Evolutionary conservation across 2,888 invertebrate species (phyloP), one percentile per base, ranked within the genome.

Genomic region (Lamellibrachia satsuma): DNA sequence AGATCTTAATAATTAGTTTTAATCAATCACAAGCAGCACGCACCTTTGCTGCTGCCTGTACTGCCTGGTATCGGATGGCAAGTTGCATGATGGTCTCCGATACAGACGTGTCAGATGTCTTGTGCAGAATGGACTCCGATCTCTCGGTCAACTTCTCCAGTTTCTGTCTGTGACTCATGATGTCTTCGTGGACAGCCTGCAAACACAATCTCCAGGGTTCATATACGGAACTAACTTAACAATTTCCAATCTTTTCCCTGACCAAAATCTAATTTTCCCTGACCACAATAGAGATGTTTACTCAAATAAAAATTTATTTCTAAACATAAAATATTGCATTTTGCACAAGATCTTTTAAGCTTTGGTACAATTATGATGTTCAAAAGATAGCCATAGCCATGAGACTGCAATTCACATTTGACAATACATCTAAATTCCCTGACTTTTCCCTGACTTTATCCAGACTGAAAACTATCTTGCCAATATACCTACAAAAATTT

Each of bases 1-100:
- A 93, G 92, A 22, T 27, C 39, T 52, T 11, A 51, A 90, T 90
- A 75, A 75, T 90, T 2, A 51, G 39, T 39, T 52, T 27, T 11
- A 52, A 91, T 39, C 51, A 52, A 51, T 91, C 51, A 91, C 27
- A 52, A 52, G 52, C 75, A 75, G 75, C 90, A 93, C 93, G 94
- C 95, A 97, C 99, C 97, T 99, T 99, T 22, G 99, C 98, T 92
- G 98, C 96, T 0, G 99, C 98, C 91, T 98, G 97, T 91, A 99
- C 97, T 0, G 98, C 98, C 96, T 99, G 99, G 96, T 99, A 99
- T 96, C 99, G 98, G 2, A 99, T 98, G 0, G 99, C 98, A 92
- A 99, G 97, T 96, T 99, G 99, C 92, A 99, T 99, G 93, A 99
- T 98, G 39, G 98, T 98, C 96, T 99, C 99, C 92, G 99, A 98